phyloP scores from a whole-genome alignment of 2,797 vertebrate genomes.

The Basileuterus tristriatus region DNA sequence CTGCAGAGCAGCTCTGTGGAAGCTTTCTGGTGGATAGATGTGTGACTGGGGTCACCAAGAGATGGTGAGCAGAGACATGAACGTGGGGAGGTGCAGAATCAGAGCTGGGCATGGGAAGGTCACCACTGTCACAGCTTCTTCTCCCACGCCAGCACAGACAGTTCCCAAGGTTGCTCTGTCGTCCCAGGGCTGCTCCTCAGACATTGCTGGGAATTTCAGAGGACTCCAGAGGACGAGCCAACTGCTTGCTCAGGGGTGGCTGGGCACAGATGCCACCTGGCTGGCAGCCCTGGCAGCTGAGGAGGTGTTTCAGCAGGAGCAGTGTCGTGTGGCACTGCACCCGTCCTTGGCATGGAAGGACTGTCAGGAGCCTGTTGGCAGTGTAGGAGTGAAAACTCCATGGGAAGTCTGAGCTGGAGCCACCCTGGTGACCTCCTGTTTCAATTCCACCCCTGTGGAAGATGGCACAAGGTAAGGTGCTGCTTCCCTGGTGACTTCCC shows the following conservation, averaged over 20 bases:
- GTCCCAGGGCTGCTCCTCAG: neutral
- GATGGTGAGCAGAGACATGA: neutral
- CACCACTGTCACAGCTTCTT: neutral
- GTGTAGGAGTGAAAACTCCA: fast-evolving
- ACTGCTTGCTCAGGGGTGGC: neutral
- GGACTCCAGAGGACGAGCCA: neutral
- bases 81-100: fast-evolving
- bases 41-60: neutral
- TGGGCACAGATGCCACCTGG: neutral
- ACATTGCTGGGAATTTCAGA: neutral
- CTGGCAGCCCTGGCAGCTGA: neutral
- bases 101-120: fast-evolving
- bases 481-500: neutral
- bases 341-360: neutral
- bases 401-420: neutral
- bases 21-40: neutral
- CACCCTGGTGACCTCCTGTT: neutral
- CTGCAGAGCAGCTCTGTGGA: neutral
- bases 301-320: neutral
- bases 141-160: neutral
- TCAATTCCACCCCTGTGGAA: fast-evolving
- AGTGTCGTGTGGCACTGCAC: neutral
- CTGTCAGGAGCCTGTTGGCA: neutral
- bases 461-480: neutral
- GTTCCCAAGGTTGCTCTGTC: neutral